Evolutionary conservation across 1,140 invertebrate genomes (phyloP), one percentile per base, ranked within the genome.

Genomic region (Cepaea nemoralis): DNA sequence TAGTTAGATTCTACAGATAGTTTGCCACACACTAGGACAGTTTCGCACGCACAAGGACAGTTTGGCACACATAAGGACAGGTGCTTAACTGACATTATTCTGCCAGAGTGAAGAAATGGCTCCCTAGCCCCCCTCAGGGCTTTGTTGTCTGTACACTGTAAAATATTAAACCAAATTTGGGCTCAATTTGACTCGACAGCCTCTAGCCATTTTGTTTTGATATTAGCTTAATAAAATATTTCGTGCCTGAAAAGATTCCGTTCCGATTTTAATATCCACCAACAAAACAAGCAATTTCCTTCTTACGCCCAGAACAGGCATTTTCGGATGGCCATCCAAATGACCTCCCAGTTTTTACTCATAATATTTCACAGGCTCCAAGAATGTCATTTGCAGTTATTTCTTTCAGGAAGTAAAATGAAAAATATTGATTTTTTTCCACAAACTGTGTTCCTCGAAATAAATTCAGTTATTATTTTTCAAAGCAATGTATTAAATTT

Each of bases 231-330:
- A 77, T 77, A 77, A 77, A 77, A 77, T 77, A 66, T 77, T 77
- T 77, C 55, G 3, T 63, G 75, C 75, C 24, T 77, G 75, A 63
- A 77, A 63, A 77, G 75, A 66, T 33, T 77, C 75, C 55, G 59
- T 77, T 33, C 50, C 10, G 75, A 77, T 77, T 77, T 77, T 77
- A 77, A 77, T 77, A 77, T 77, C 75, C 75, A 77, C 75, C 75
- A 77, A 77, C 75, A 77, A 77, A 77, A 77, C 75, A 77, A 77
- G 75, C 75, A 77, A 77, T 77, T 77, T 77, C 75, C 75, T 77
- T 77, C 75, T 55, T 63, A 40, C 66, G 42, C 75, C 75, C 75
- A 77, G 75, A 77, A 63, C 75, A 50, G 48, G 75, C 75, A 77
- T 22, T 77, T 50, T 42, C 42, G 71, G 71, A 74, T 37, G 2